A percentile compares a stretch with the other conserved stretches of the same genome.
phyloP scores from a whole-genome alignment of 2,113 vertebrate genomes.

The Trichechus manatus region DNA sequence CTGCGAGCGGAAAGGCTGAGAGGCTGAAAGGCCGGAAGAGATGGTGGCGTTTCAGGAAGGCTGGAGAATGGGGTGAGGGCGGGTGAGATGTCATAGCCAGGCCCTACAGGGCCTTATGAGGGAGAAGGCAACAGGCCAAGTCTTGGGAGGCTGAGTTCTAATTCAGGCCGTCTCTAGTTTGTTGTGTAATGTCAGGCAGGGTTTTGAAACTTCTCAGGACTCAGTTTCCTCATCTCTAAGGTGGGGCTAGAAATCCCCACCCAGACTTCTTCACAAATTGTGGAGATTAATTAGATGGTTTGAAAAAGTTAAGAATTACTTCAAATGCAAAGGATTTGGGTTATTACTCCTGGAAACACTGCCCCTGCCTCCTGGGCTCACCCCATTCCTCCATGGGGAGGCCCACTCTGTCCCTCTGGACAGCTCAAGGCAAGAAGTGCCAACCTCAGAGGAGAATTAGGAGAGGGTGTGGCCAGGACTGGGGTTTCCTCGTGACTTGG shows the following conservation, averaged over 20 bases:
- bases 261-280: neutral
- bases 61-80: neutral
- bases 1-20: neutral
- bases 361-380: neutral
- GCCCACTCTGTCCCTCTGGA: neutral
- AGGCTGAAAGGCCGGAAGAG: neutral
- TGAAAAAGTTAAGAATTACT: constrained; percentile 39
- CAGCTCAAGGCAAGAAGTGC: neutral
- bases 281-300: neutral
- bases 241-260: neutral
- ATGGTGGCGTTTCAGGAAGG: neutral
- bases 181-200: neutral
- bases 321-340: neutral
- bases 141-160: neutral
- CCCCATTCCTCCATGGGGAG: neutral
- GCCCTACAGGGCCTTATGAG: neutral
- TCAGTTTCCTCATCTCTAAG: constrained; percentile 42
- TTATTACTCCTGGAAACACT: neutral
- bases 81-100: neutral
- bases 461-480: neutral
- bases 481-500: neutral
- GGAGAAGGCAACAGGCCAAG: neutral
- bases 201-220: constrained; percentile 19
- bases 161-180: constrained; percentile 36
- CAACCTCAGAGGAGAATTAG: neutral